Base-by-base conservation (phyloP, 92 coral and sea anemone genomes). In the Umimayanthus chanpuru region DNA sequence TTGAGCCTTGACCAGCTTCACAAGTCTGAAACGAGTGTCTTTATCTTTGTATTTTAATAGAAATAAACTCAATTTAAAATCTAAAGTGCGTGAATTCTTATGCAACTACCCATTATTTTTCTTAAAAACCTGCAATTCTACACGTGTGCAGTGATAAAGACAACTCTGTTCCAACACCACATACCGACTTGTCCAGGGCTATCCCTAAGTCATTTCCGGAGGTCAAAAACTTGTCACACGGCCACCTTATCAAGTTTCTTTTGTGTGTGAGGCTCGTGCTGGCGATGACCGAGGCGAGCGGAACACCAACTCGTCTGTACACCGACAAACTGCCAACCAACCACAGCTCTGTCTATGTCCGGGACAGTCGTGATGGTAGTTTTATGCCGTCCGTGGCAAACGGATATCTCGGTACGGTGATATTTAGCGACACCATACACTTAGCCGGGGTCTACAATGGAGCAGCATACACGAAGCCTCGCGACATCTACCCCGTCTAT, bases 351-450 rank as follows among this genome's bases (percentile, higher is more conserved):
- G 89, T 89, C 43, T 88, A 93, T 8, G 68, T 95, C 64, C 44
- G 49, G 5, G 91, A 82, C 18, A 93, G 94, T 76, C 89, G 92
- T 16, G 43, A 91, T 71, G 96, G 98, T 5, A 91, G 89, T 81
- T 91, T 95, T 83, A 95, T 95, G 98, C 91, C 98, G 23, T 93
- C 98, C 0, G 92, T 95, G 18, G 98, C 93, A 16, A 95, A 95
- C 65, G 98, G 98, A 26, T 95, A 90, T 72, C 73, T 95, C 11
- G 96, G 94, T 25, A 95, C 96, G 23, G 96, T 95, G 71, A 67
- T 95, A 32, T 90, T 80, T 88, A 93, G 98, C 70, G 96, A 95
- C 55, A 88, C 93, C 0, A 90, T 95, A 29, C 93, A 95, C 77
- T 86, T 95, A 14, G 94, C 98, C 9, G 98, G 98, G 6, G 87